Evolutionary conservation across 1,140 invertebrate species (phyloP), one percentile per base, ranked within the genome.

Genomic region (Oncopeltus fasciatus): DNA sequence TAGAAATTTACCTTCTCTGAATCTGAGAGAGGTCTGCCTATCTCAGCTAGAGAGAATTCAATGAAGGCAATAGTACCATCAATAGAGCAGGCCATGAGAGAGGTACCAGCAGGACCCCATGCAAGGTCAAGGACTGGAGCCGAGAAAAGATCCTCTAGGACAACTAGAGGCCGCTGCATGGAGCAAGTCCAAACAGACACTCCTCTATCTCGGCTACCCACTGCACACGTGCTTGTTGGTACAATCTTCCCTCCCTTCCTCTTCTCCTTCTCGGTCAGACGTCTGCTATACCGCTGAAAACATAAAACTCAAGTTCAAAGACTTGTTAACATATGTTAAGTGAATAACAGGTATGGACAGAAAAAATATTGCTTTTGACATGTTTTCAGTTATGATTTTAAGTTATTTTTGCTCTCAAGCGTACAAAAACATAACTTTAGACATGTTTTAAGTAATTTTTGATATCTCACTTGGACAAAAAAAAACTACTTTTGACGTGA

Each of bases 101-200:
- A 83, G 57, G 88, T 75, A 21, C 91, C 90, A 74, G 81, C 82
- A 0, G 83, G 81, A 64, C 88, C 90, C 93, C 93, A 96, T 28
- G 83, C 86, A 3, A 92, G 73, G 71, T 93, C 90, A 43, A 93
- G 74, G 11, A 90, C 85, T 59, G 92, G 91, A 73, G 90, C 88
- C 11, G 83, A 83, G 74, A 98, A 98, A 3, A 98, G 74, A 68
- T 97, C 92, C 70, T 92, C 86, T 44, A 97, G 83, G 2, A 98
- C 94, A 27, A 96, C 85, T 14, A 97, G 74, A 0, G 95, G 95
- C 20, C 95, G 78, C 74, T 92, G 92, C 21, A 94, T 75, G 0
- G 86, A 86, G 2, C 93, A 96, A 67, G 94, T 78, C 94, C 95
- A 98, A 1, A 98, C 88, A 21, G 92, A 96, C 0, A 98, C 75